These are phyloP conservation scores for Trimorus sp. DNA, from an alignment of 2,888 invertebrate genomes.

Conservation along the genomic window DNA sequence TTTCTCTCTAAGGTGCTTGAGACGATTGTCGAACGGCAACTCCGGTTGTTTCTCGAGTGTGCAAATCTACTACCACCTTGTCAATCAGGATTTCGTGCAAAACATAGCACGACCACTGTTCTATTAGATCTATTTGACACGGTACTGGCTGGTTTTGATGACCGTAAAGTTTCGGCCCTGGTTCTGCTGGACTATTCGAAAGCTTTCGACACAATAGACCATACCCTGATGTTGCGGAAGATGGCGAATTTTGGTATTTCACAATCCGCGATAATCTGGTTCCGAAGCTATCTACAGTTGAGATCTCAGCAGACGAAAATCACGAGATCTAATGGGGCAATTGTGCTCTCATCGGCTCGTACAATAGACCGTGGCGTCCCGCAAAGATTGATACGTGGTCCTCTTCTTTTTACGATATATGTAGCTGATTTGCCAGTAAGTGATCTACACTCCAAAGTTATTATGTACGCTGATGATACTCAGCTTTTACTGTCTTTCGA, in stretches of 20 bases:
- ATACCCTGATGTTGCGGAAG: too few relatives aligned
- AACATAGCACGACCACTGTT: slow-evolving; percentile 5
- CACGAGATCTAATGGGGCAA: too few relatives aligned
- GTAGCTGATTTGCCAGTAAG: neutral
- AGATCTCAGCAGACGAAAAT: too few relatives aligned
- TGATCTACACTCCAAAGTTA: neutral
- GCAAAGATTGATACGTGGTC: neutral
- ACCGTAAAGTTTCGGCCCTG: neutral
- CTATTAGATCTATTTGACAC: neutral
- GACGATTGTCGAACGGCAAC: neutral
- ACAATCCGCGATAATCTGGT: too few relatives aligned
- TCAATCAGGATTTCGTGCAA: slow-evolving; percentile 1
- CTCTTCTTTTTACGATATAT: neutral
- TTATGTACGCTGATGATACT: slow-evolving; percentile 1
- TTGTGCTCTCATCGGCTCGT: too few relatives aligned
- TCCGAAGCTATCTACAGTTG: too few relatives aligned
- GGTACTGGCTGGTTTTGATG: neutral
- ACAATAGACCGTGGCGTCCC: neutral
- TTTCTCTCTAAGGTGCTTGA: slow-evolving; percentile 1
- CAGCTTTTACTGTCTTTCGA: neutral
- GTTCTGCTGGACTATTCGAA: slow-evolving; percentile 8
- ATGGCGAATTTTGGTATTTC: too few relatives aligned
- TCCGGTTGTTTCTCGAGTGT: neutral
- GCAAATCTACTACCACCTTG: neutral
- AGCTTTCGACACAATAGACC: neutral